A percentile compares a stretch with the other conserved stretches of the same genome.
phyloP scores from a whole-genome alignment of 1,140 invertebrate species.

The Planococcus citri region DNA sequence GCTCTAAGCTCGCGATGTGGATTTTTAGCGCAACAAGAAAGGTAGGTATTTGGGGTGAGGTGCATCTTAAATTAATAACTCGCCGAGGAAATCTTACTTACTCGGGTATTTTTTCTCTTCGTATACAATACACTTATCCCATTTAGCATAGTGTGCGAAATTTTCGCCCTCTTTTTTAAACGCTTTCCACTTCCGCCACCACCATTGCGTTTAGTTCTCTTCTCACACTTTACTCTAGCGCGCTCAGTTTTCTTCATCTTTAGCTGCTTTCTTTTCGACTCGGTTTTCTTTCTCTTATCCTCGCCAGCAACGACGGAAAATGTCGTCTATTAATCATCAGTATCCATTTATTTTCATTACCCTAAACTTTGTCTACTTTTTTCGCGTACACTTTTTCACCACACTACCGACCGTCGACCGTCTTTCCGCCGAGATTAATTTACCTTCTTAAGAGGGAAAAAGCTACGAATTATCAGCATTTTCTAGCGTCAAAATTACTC shows the following conservation, averaged over 20 bases:
- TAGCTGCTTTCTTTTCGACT: background rate
- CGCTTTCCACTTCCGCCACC: conserved; percentile 12
- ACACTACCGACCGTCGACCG: too few species aligned
- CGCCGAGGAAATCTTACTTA: background rate
- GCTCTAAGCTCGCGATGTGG: too few species aligned
- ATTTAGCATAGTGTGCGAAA: background rate
- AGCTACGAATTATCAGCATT: background rate
- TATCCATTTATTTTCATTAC: conserved; percentile 19
- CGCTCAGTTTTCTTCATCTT: background rate
- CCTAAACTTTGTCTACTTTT: conserved; percentile 10
- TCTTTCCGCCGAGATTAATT: conserved; percentile 8
- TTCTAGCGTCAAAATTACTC: background rate
- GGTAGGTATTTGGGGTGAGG: background rate
- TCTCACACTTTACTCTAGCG: background rate
- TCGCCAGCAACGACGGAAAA: background rate
- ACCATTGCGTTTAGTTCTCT: background rate
- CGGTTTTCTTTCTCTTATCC: conserved; percentile 16
- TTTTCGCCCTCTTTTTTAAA: background rate
- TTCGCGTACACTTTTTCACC: background rate
- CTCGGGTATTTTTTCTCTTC: background rate
- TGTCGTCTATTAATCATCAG: conserved; percentile 16
- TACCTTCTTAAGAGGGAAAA: background rate
- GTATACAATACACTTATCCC: background rate
- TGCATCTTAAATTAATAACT: conserved; percentile 2
- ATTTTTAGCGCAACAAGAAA: too few species aligned